Evolutionary conservation across 2,113 vertebrate genomes (phyloP).

Genomic region (Peromyscus polionotus): DNA sequence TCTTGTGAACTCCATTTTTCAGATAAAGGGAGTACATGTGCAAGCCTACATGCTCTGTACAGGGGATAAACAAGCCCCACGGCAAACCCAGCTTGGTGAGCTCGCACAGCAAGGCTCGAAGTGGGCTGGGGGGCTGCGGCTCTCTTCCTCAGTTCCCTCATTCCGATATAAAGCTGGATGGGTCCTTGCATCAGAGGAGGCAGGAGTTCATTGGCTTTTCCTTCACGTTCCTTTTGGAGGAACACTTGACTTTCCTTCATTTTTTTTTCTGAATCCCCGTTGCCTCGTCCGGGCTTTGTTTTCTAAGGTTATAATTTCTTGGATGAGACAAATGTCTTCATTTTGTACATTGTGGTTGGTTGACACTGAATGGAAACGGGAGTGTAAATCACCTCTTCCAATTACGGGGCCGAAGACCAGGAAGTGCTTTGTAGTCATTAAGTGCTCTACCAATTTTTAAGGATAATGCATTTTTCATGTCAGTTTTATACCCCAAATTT

Average conservation of each 20-base stretch:
- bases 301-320: constrained; percentile 39
- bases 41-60: not conserved
- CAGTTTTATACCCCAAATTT: constrained; percentile 76
- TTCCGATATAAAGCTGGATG: not conserved
- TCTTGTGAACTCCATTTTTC: constrained; percentile 26
- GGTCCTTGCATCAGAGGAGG: not conserved
- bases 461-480: constrained; percentile 70
- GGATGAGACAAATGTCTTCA: constrained; percentile 47
- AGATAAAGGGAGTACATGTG: not conserved
- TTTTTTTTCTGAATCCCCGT: not conserved
- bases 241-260: constrained; percentile 36
- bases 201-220: not conserved
- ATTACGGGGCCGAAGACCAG: not conserved
- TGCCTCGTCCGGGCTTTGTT: constrained; percentile 26
- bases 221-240: constrained; percentile 31
- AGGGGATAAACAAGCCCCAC: not conserved
- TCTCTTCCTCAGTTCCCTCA: not conserved
- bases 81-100: not conserved
- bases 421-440: constrained; percentile 66
- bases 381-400: constrained; percentile 64
- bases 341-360: constrained; percentile 27
- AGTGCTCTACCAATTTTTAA: constrained; percentile 73
- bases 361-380: constrained; percentile 33
- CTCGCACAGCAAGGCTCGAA: not conserved
- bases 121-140: rapidly evolving